These are phyloP conservation scores for Diplodus puntazzo DNA, from an alignment of 2,797 vertebrate species.

Conservation along the genomic window DNA sequence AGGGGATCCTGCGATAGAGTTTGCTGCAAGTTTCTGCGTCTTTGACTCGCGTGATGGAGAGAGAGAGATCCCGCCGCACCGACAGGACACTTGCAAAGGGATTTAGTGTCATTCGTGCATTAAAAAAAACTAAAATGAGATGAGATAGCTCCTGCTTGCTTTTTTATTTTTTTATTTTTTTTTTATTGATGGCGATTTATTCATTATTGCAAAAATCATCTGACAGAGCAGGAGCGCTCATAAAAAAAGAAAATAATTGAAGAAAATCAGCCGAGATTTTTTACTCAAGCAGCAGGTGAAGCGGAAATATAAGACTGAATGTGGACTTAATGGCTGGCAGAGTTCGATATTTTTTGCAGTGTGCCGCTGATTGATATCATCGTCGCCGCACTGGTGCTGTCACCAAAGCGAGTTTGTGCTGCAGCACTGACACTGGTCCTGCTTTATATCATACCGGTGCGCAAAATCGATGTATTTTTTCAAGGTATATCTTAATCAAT, in stretches of 20 bases:
- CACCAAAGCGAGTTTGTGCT: conserved; percentile 16
- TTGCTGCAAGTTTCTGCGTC: conserved; percentile 63
- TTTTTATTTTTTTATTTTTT: too few species aligned
- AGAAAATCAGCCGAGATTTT: not conserved
- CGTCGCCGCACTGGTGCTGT: conserved; percentile 24
- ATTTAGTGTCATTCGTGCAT: not conserved
- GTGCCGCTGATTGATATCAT: conserved; percentile 68
- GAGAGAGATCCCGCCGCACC: conserved; percentile 40
- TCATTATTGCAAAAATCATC: not conserved
- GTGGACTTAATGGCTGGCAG: not conserved
- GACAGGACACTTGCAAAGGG: not conserved
- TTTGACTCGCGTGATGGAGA: conserved; percentile 57
- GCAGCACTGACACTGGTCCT: not conserved
- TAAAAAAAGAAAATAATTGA: not conserved
- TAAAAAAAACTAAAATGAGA: not conserved
- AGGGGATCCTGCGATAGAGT: conserved; percentile 66
- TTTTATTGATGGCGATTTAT: not conserved
- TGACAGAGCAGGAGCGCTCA: too few species aligned
- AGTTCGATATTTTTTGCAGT: conserved; percentile 48
- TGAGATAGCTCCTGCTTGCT: too few species aligned
- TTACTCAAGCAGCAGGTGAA: not conserved
- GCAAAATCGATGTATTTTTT: not conserved
- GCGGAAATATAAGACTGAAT: not conserved
- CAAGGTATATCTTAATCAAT: not conserved
- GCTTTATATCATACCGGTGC: not conserved